phyloP scores from a whole-genome alignment of 2,113 vertebrate genomes.

The Pygathrix nemaeus region DNA sequence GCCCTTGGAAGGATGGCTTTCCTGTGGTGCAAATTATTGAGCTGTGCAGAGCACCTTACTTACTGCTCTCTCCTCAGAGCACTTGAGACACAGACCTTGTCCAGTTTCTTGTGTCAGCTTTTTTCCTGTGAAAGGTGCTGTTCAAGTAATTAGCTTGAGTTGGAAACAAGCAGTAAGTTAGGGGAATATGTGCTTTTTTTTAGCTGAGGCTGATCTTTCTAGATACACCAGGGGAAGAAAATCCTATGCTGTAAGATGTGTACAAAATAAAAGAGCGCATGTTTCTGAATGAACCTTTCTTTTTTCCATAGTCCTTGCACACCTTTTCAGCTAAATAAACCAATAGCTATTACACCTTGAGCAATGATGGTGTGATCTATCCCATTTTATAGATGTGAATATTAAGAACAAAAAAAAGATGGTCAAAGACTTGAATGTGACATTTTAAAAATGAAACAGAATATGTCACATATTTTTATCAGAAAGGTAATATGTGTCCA shows the following conservation, averaged over 20 bases:
- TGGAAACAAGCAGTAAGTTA: slow-evolving; percentile 35
- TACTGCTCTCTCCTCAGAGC: slow-evolving; percentile 71
- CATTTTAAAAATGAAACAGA: neutral
- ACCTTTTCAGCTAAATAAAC: neutral
- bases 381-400: neutral
- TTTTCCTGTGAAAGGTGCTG: slow-evolving; percentile 41
- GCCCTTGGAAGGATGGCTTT: slow-evolving; percentile 74
- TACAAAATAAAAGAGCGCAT: neutral
- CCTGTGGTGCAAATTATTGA: slow-evolving; percentile 75
- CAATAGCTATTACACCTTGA: neutral
- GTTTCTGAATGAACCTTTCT: slow-evolving; percentile 3
- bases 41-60: slow-evolving; percentile 76
- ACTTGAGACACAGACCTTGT: slow-evolving; percentile 56
- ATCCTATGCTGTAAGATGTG: neutral
- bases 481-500: neutral
- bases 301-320: neutral
- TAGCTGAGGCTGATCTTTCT: slow-evolving; percentile 4
- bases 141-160: slow-evolving; percentile 48
- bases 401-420: neutral
- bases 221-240: neutral
- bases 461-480: neutral
- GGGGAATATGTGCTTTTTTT: neutral
- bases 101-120: slow-evolving; percentile 70
- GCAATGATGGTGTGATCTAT: neutral
- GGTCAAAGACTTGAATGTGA: neutral